Evolutionary conservation across 2,113 vertebrate species (phyloP).

Genomic region (Chauna torquata): DNA sequence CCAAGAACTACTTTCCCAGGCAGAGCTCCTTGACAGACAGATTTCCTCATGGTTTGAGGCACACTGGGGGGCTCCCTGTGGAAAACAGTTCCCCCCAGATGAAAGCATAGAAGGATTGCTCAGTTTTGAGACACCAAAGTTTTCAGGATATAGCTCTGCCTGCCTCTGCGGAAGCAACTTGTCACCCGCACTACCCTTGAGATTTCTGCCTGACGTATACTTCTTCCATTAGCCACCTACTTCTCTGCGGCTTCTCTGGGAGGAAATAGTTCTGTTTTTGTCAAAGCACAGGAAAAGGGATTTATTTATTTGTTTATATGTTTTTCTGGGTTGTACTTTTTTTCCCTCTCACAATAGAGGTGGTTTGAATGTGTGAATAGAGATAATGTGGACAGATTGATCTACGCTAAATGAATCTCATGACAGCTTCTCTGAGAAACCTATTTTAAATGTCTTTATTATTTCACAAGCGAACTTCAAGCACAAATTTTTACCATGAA

Average conservation of each 20-base stretch:
- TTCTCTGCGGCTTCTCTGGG: background rate
- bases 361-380: background rate
- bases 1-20: background rate
- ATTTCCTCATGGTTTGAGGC: background rate
- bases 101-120: background rate
- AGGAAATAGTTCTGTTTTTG: constrained; percentile 25
- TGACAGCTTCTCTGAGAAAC: constrained; percentile 5
- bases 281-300: constrained; percentile 10
- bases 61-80: background rate
- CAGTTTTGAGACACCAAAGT: background rate
- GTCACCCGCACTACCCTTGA: constrained; percentile 4
- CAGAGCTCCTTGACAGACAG: background rate
- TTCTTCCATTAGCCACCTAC: constrained; percentile 23
- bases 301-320: constrained; percentile 48
- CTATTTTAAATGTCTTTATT: constrained; percentile 14
- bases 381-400: background rate
- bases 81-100: background rate
- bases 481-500: background rate
- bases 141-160: background rate
- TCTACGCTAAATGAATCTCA: background rate
- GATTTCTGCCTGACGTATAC: background rate
- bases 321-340: background rate
- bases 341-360: background rate
- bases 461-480: background rate
- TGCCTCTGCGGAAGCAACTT: background rate